Evolutionary conservation across 2,888 invertebrate species (phyloP), one percentile per base, ranked within the genome.

Genomic region (Spisula solida): DNA sequence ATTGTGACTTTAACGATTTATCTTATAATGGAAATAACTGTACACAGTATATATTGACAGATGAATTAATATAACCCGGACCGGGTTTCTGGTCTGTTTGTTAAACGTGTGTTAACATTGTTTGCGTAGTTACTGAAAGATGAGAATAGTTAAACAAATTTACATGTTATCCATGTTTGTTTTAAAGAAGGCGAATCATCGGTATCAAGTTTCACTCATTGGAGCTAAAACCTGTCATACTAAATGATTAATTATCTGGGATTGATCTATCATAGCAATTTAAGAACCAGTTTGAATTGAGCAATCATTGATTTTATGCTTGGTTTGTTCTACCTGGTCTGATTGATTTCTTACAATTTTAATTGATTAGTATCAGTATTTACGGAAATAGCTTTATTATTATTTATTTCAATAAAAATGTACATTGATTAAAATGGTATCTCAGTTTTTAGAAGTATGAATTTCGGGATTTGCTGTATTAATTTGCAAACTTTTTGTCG

Each of bases 111-210:
- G 75, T 75, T 75, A 34, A 75, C 75, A 75, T 34, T 75, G 34
- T 75, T 75, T 75, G 34, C 31, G 8, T 75, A 75, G 75, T 75
- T 34, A 75, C 75, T 75, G 75, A 34, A 31, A 75, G 29, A 34
- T 16, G 18, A 75, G 75, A 75, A 1, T 75, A n/a, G 31, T 75
- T 75, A 31, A 75, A 75, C 75, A 75, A 75, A 75, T 75, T 34
- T 25, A 75, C 29, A 4, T 31, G 34, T 75, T 31, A 75, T 75
- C 75, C 16, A 34, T 34, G 75, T 75, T 75, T 75, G 75, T 31
- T 75, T 75, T 31, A 34, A 75, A 75, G 75, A 31, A 25, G 34
- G 34, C 75, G 31, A 75, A 75, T 75, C 31, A 75, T 34, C 10
- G 75, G 31, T 31, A 75, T 75, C 31, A 4, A 12, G 14, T 75